Base-by-base conservation (phyloP, 2,113 vertebrate species). In the Ictalurus punctatus region DNA sequence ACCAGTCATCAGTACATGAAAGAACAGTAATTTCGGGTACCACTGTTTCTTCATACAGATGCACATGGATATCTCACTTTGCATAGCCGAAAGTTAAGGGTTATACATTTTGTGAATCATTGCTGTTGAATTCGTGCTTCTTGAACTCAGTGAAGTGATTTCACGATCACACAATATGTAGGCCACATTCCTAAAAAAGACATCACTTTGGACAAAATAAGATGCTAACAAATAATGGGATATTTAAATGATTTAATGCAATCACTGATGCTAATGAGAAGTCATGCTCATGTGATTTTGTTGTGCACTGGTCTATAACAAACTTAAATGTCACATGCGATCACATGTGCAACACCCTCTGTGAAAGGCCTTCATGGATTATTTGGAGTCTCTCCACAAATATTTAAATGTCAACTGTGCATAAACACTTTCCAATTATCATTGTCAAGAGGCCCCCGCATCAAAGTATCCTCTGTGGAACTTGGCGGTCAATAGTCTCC, bases 341-440 rank as follows among this genome's bases (percentile, higher is more conserved):
- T 93, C 71, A 85, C 61, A 90, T 91, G 92, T 90, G 92, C 90
- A 65, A 69, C 87, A 83, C 86, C 86, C 88, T 91, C 79, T 85
- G 83, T 87, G 90, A 78, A 91, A 78, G 91, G 92, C 90, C 92
- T 91, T 90, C 76, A 21, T 90, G 92, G 93, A 94, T 95, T 92
- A 95, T 92, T 89, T 91, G 88, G 91, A 92, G 93, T 91, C 91
- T 93, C 23, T 94, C 90, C 91, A 94, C 92, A 94, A 94, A 95
- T 94, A 95, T 94, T 94, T 92, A 95, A 96, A 96, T 96, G 95
- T 96, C 96, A 96, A 91, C 94, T 91, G 89, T 80, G 89, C 93
- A 96, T 94, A 94, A 95, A 95, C 93, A 95, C 94, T 94, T 94
- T 94, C 92, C 93, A 95, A 95, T 96, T 95, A 96, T 83, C 89